Base-by-base conservation (phyloP, 2,888 invertebrate species). In the Conops quadrifasciatus region DNA sequence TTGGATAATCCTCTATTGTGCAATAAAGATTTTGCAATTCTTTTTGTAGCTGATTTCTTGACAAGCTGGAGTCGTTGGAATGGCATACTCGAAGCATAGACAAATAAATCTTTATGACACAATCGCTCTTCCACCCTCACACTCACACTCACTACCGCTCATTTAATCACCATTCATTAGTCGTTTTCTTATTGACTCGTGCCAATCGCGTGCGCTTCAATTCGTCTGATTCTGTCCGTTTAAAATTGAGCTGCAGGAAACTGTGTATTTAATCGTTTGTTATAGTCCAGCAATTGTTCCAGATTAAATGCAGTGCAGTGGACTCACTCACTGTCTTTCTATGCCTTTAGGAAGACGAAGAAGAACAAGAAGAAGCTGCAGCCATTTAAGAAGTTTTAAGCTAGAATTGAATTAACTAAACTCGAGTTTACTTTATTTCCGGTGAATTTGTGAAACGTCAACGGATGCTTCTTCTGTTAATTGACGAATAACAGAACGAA, bases 331-430 rank as follows among this genome's bases (percentile, higher is more conserved):
- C 4, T 60, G 67, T 49, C 67, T 68, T 68, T 62, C 68, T 62
- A 49, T 62, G 62, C 16, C 16, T 51, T 51, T 62, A 59, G 60
- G 67, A n/a, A n/a, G n/a, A n/a, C n/a, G n/a, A n/a, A n/a, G n/a
- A n/a, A n/a, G n/a, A n/a, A n/a, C n/a, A n/a, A n/a, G n/a, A n/a
- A n/a, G 36, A 36, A 7, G 36, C 4, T 7, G 36, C 9, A 36
- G 36, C 9, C 36, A 36, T 36, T 36, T 36, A 36, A 36, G 36
- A 49, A 68, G 49, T 60, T 49, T 62, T 36, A 4, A 60, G 60
- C 49, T 68, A 30, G 62, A 62, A 62, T 68, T 68, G 51, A 68
- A 62, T 68, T 68, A 68, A 68, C 62, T 67, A 53, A 53, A 59
- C 5, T 49, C 24, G 19, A 19, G 49, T 3, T 24, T 19, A 7